phyloP scores from a whole-genome alignment of 2,797 vertebrate genomes.

The Lindbergichthys nudifrons region DNA sequence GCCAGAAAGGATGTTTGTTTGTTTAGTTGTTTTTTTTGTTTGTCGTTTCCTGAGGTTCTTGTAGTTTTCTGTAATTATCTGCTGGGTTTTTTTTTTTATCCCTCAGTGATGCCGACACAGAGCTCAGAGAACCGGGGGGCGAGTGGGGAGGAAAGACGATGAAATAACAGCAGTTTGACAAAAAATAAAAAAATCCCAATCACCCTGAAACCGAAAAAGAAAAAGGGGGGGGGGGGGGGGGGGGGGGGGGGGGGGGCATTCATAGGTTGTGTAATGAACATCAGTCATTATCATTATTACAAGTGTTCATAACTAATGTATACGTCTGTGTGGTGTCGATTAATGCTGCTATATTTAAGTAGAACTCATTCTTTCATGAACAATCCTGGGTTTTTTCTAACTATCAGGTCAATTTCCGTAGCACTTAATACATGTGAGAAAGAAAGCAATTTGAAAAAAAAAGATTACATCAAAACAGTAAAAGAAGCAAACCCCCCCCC shows the following conservation, averaged over 20 bases:
- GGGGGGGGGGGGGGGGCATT: slow-evolving; percentile 10
- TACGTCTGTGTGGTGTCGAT: slow-evolving; percentile 16
- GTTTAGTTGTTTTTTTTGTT: slow-evolving; percentile 34
- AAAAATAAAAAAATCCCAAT: slow-evolving; percentile 43
- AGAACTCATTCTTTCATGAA: slow-evolving; percentile 1
- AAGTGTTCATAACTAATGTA: slow-evolving; percentile 10
- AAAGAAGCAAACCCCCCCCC: slow-evolving; percentile 30
- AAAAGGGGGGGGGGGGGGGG: background rate
- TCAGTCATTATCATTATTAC: background rate
- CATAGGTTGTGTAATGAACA: slow-evolving; percentile 3
- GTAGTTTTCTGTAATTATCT: slow-evolving; percentile 58
- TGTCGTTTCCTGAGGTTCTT: slow-evolving; percentile 72
- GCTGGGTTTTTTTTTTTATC: slow-evolving; percentile 38
- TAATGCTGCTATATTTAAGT: background rate
- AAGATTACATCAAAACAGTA: slow-evolving; percentile 44
- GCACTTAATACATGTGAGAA: slow-evolving; percentile 51
- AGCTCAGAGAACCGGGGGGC: slow-evolving; percentile 49
- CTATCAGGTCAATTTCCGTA: slow-evolving; percentile 47
- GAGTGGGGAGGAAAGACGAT: slow-evolving; percentile 25
- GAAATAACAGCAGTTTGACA: slow-evolving; percentile 58
- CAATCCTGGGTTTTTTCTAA: slow-evolving; percentile 32
- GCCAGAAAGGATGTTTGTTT: slow-evolving; percentile 51
- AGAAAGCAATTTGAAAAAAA: slow-evolving; percentile 60
- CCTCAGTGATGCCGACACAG: slow-evolving; percentile 59
- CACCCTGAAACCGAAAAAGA: slow-evolving; percentile 40